Evolutionary conservation across 2,888 invertebrate genomes (phyloP), one percentile per base, ranked within the genome.

Genomic region (Orthosia gothica): DNA sequence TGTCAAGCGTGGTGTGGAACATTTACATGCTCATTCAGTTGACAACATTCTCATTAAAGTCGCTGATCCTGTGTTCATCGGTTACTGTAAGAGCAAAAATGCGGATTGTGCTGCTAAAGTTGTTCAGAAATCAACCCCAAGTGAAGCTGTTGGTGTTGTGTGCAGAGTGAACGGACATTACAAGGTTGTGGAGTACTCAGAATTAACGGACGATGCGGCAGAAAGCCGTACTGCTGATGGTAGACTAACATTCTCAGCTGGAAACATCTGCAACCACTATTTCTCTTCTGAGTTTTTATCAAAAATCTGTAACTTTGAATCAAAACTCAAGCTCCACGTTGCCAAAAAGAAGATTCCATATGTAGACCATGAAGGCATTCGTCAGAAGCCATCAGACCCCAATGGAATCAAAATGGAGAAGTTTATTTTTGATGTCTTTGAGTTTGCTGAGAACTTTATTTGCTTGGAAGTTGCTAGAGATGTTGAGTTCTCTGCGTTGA

Each of bases 331-430:
- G 87, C 97, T 99, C 68, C 99, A 99, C 91, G 98, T 99, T 0
- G 99, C 99, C 11, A 99, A 99, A 91, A 99, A 99, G 97, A 99
- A 99, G 96, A 99, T 99, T 83, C 98, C 99, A 0, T 98, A 97
- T 87, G 96, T 99, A 0, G 98, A 99, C 91, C 96, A 97, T 2
- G 96, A 97, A 13, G 99, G 99, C 5, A 95, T 97, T 23, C 97
- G 97, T 63, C 96, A 97, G 55, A 98, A 97, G 81, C 99, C 99
- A 0, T 97, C 97, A 0, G 97, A 97, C 79, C 98, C 99, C 0
- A 99, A 99, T 89, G 99, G 99, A 15, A 99, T 99, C 83, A 99
- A 99, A 96, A 98, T 99, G 95, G 99, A 99, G 92, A 99, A 99
- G 94, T 99, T 99, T 93, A 98, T 99, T 15, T 99, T 99, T 93